Evolutionary conservation across 2,888 invertebrate genomes (phyloP).

Genomic region (Diadegma fenestrale): DNA sequence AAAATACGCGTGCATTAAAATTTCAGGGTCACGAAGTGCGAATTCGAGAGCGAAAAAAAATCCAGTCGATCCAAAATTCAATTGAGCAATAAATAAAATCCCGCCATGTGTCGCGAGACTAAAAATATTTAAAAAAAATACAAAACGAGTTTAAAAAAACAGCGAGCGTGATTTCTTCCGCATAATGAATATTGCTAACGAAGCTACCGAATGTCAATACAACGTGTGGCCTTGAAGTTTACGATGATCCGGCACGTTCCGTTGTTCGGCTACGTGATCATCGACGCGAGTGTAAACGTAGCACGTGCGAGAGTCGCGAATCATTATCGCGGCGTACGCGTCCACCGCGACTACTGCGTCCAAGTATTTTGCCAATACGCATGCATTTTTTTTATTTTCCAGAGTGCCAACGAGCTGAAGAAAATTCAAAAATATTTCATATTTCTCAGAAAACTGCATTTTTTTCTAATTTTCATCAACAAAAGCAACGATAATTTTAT

Average conservation of each 20-base stretch:
- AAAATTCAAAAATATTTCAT: background rate
- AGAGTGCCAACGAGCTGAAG: background rate
- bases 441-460: background rate
- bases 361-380: slow-evolving; percentile 26
- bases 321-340: slow-evolving; percentile 14
- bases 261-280: slow-evolving; percentile 75
- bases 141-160: background rate
- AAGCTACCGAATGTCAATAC: slow-evolving; percentile 77
- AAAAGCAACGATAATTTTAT: background rate
- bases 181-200: slow-evolving; percentile 72
- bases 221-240: slow-evolving; percentile 79
- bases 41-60: background rate
- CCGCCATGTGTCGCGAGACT: background rate
- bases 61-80: background rate
- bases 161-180: slow-evolving; percentile 39
- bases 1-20: background rate
- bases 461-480: background rate
- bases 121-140: slow-evolving; percentile 15
- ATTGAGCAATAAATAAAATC: background rate
- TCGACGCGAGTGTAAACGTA: slow-evolving; percentile 58
- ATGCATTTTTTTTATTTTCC: background rate
- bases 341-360: slow-evolving; percentile 52
- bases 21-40: background rate
- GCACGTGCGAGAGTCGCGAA: slow-evolving; percentile 71
- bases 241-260: slow-evolving; percentile 78